These are phyloP conservation scores for Epinotia demarniana DNA, from an alignment of 2,888 invertebrate species.

Conservation along the genomic window DNA sequence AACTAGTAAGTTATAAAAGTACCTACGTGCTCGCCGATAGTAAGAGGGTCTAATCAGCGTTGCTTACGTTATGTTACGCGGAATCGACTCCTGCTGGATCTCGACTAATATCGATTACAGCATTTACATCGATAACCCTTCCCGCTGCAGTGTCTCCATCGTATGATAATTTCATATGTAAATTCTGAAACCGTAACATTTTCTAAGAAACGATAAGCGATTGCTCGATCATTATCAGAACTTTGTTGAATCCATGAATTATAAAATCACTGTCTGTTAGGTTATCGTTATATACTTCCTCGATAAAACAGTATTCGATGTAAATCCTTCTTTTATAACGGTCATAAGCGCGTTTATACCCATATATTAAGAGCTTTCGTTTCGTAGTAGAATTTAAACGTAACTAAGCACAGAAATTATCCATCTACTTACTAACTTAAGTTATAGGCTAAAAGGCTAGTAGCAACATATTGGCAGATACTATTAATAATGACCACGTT, in stretches of 20 bases:
- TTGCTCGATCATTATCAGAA: constrained; percentile 46
- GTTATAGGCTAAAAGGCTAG: background rate
- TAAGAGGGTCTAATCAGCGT: constrained; percentile 72
- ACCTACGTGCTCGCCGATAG: constrained; percentile 60
- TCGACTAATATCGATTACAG: constrained; percentile 76
- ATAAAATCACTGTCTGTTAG: constrained; percentile 24
- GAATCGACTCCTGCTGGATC: constrained; percentile 72
- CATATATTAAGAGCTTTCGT: constrained; percentile 27
- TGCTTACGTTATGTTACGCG: constrained; percentile 70
- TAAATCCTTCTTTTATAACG: constrained; percentile 30
- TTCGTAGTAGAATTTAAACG: constrained; percentile 1
- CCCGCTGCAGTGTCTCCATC: constrained; percentile 63
- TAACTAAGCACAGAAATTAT: background rate
- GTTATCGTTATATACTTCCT: constrained; percentile 23
- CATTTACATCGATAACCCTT: constrained; percentile 70
- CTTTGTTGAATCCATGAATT: constrained; percentile 44
- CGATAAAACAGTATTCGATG: constrained; percentile 35
- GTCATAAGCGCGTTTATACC: constrained; percentile 20
- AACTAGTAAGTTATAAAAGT: constrained; percentile 61
- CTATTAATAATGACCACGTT: too few relatives aligned
- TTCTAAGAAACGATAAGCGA: constrained; percentile 59
- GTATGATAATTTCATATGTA: constrained; percentile 73
- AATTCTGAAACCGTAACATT: constrained; percentile 62
- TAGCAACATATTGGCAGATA: background rate
- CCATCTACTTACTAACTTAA: background rate